Evolutionary conservation across 2,113 vertebrate genomes (phyloP), one percentile per base, ranked within the genome.

Genomic region (Dicentrarchus labrax): DNA sequence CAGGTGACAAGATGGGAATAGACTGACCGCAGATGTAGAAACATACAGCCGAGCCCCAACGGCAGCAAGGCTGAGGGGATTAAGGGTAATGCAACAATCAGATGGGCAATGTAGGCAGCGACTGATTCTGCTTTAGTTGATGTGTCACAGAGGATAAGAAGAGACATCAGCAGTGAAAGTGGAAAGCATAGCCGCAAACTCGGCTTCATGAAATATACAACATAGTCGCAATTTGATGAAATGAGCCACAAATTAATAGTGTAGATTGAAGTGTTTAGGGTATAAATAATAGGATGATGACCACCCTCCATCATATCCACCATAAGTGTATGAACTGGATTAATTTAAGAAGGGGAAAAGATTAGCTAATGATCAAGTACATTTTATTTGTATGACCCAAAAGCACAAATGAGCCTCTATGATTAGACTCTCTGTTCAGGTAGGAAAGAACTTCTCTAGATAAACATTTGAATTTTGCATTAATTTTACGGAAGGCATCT

Each of bases 21-120:
- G 89, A 93, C 88, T 93, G 86, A 84, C 78, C 73, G 79, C 59
- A 88, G 81, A 89, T 86, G 87, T 76, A 90, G 62, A 87, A 84
- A 78, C 82, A 71, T 88, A 39, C 54, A 15, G 47, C 51, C 2
- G 39, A 74, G 59, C 67, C 56, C 75, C 78, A 72, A 45, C 45
- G 36, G 82, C 68, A 43, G 66, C 61, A 9, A 74, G 80, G 79
- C 64, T 54, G 82, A 67, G 38, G 51, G 69, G 71, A 69, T 77
- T 73, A 62, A 61, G 64, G 57, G 64, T 84, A 78, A 82, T 81
- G 85, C 75, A 82, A 79, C 70, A 60, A 88, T 89, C 65, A 72
- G 54, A 74, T 72, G 72, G 72, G 62, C 79, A 47, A 56, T 24
- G 53, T 59, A 68, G 17, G 67, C 50, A 68, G 39, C 6, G 19